Conservation (phyloP, 2,113 vertebrate species). For the Upupa epops region DNA sequence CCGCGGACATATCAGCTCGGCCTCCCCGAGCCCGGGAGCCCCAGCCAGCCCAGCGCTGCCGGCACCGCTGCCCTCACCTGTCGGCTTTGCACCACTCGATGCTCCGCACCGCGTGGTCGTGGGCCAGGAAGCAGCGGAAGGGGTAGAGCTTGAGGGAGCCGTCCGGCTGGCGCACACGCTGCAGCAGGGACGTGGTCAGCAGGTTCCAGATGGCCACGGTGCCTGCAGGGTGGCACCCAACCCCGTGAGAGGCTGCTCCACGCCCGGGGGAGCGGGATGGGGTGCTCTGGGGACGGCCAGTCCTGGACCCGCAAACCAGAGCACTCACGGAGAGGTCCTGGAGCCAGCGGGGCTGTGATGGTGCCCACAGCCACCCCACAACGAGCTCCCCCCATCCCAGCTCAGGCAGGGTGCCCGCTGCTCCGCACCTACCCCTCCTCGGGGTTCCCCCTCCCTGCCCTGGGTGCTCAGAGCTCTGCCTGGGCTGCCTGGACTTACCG, state of each 20-base stretch:
- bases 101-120: slow-evolving; percentile 84
- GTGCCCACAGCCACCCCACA: rapidly evolving
- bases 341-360: rapidly evolving
- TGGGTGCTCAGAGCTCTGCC: background rate
- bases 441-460: background rate
- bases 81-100: slow-evolving; percentile 89
- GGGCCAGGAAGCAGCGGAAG: slow-evolving; percentile 85
- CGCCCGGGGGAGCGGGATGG: background rate
- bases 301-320: no score
- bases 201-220: slow-evolving; percentile 91
- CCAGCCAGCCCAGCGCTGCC: background rate
- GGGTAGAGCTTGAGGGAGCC: slow-evolving; percentile 83
- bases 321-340: background rate
- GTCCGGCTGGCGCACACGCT: slow-evolving; percentile 77
- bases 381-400: background rate
- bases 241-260: background rate
- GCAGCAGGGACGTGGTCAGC: slow-evolving; percentile 81
- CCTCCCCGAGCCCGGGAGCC: background rate
- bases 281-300: background rate
- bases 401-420: background rate
- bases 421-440: no score
- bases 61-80: slow-evolving; percentile 60
- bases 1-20: no score
- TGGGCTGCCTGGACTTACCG: slow-evolving; percentile 84
- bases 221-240: slow-evolving; percentile 64